Conservation (phyloP, 2,113 vertebrate genomes). For the Takifugu bimaculatus region DNA sequence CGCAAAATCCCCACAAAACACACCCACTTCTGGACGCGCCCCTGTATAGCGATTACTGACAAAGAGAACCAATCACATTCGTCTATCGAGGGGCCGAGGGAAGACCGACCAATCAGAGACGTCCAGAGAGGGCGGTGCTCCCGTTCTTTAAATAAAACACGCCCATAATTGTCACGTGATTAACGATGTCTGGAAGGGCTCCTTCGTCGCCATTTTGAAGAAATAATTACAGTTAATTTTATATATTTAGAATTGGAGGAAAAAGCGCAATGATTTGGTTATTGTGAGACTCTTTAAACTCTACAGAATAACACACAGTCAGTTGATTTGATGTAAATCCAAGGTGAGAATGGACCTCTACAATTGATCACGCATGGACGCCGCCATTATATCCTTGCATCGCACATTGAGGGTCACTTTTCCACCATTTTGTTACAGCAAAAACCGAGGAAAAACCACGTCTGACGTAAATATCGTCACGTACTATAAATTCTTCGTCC, state of each 20-base stretch:
- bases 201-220: conserved; percentile 60
- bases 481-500: conserved; percentile 63
- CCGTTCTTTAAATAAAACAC: not conserved
- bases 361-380: not conserved
- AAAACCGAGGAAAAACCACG: not conserved
- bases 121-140: not conserved
- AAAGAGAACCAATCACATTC: too few relatives aligned
- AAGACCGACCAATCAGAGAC: not conserved
- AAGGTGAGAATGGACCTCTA: not conserved
- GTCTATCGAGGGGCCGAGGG: not conserved
- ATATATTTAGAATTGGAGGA: not conserved
- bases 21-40: too few relatives aligned
- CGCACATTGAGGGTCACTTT: conserved; percentile 15
- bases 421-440: conserved; percentile 54
- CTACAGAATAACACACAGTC: too few relatives aligned
- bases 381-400: conserved; percentile 63
- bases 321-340: too few relatives aligned
- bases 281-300: too few relatives aligned
- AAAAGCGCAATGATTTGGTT: too few relatives aligned
- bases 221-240: conserved; percentile 5
- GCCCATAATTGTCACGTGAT: not conserved
- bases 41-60: too few relatives aligned
- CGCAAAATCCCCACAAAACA: too few relatives aligned
- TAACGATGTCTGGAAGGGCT: too few relatives aligned
- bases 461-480: conserved; percentile 74